Conservation (phyloP, 2,797 vertebrate genomes). For the Pachyuromys duprasi region DNA sequence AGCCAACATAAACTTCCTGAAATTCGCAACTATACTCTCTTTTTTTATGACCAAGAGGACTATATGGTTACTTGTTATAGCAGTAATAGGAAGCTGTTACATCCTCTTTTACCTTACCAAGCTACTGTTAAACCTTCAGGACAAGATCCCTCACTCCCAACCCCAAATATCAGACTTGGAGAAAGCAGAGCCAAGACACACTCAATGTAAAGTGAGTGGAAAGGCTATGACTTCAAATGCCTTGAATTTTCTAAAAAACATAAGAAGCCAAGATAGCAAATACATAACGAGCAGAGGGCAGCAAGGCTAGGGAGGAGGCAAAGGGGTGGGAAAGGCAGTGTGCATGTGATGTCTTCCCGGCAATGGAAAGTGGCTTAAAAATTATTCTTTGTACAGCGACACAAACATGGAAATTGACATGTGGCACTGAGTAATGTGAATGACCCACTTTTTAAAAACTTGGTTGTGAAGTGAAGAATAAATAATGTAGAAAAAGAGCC, state of each 20-base stretch:
- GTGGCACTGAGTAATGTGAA: background rate
- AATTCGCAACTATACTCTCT: background rate
- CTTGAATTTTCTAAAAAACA: background rate
- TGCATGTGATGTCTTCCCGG: background rate
- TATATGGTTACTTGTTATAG: background rate
- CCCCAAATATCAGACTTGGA: background rate
- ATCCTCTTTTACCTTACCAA: background rate
- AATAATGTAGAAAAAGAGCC: background rate
- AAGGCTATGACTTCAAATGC: background rate
- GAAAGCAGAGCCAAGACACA: background rate
- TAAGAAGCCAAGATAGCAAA: background rate
- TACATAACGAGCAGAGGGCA: background rate
- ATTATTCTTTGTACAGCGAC: background rate
- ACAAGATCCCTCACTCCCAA: background rate
- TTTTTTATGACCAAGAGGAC: background rate
- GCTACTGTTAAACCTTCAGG: background rate
- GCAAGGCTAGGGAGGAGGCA: background rate
- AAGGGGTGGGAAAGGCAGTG: background rate
- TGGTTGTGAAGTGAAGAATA: background rate
- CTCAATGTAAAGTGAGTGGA: background rate
- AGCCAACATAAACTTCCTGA: background rate
- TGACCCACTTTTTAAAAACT: background rate
- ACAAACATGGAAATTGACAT: background rate
- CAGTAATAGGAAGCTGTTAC: background rate
- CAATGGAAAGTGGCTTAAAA: background rate